Evolutionary conservation across 2,113 vertebrate species (phyloP).

Genomic region (Stigmatopora argus): DNA sequence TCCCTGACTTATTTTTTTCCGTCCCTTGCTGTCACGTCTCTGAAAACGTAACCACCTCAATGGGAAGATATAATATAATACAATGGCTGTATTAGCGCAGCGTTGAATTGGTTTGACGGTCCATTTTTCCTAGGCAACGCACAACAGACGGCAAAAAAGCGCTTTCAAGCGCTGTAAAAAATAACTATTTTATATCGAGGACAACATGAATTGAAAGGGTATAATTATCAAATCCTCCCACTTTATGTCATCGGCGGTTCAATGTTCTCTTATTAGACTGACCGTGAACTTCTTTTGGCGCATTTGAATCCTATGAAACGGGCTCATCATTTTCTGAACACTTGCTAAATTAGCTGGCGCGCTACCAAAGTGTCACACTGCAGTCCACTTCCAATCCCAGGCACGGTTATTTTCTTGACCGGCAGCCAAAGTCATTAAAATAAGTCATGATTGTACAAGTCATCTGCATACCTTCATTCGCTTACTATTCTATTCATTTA

Average conservation of each 20-base stretch:
- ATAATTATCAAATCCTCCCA: too few species aligned
- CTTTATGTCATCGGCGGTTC: too few species aligned
- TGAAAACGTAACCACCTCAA: background rate
- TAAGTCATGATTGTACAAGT: background rate
- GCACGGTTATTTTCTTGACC: conserved; percentile 13
- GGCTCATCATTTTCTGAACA: conserved; percentile 1
- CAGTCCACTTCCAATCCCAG: conserved; percentile 13
- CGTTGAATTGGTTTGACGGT: background rate
- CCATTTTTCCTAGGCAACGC: too few species aligned
- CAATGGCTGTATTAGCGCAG: background rate
- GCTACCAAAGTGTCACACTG: conserved; percentile 4
- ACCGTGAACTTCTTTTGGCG: background rate
- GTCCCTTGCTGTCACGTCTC: background rate
- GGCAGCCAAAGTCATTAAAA: conserved; percentile 3
- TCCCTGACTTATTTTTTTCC: background rate
- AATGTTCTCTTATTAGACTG: background rate
- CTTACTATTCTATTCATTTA: background rate
- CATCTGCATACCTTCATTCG: conserved; percentile 5
- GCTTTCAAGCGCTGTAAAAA: too few species aligned
- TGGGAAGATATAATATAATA: background rate
- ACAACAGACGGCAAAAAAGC: too few species aligned
- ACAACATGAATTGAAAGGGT: too few species aligned
- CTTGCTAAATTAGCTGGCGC: background rate
- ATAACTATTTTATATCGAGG: too few species aligned
- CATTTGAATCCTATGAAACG: background rate